Evolutionary conservation across 2,888 invertebrate species (phyloP).

Genomic region (Pristionchus maxplancki): DNA sequence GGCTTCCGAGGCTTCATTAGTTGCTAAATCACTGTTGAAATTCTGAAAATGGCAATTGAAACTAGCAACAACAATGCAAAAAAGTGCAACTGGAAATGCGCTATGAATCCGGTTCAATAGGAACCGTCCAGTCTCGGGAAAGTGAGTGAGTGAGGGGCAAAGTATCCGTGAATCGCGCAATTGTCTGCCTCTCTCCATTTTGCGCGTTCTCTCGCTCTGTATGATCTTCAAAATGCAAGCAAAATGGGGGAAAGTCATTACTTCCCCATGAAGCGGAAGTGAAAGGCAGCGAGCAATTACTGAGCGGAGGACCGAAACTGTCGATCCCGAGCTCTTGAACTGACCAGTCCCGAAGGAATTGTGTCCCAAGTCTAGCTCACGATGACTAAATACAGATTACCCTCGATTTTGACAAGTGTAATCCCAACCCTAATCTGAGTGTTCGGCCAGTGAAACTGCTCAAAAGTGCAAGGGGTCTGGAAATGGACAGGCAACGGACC

Average conservation of each 20-base stretch:
- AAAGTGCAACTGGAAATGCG: neutral
- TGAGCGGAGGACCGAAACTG: neutral
- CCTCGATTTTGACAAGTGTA: conserved; percentile 23
- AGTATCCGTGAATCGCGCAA: neutral
- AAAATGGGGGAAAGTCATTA: neutral
- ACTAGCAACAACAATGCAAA: neutral
- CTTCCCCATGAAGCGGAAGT: neutral
- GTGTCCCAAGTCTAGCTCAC: neutral
- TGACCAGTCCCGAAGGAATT: neutral
- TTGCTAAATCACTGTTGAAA: neutral
- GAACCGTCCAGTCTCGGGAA: conserved; percentile 22
- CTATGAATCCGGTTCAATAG: neutral
- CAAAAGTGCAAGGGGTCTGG: neutral
- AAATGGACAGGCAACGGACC: neutral
- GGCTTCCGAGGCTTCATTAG: neutral
- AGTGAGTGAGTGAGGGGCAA: neutral
- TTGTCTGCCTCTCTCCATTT: neutral
- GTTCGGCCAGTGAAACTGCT: neutral
- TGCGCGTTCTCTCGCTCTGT: neutral
- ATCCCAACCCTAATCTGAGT: neutral
- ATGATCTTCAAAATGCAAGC: neutral
- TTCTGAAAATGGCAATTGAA: neutral
- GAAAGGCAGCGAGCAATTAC: neutral
- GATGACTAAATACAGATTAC: neutral
- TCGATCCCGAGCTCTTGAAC: neutral